Base-by-base conservation (phyloP, 2,113 vertebrate genomes). In the Irena cyanogastra region DNA sequence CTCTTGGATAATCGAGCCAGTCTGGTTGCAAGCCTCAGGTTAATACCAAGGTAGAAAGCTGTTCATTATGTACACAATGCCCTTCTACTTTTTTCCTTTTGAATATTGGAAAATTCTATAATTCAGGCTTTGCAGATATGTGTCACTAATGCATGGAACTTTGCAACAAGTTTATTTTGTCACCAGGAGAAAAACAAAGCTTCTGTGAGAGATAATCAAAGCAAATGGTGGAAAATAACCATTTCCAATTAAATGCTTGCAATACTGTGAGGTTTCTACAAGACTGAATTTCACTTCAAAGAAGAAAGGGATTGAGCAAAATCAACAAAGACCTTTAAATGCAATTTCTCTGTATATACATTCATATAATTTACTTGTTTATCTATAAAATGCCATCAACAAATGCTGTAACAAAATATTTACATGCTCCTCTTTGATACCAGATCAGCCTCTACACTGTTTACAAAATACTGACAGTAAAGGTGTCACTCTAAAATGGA, bases 401-500 rank as follows among this genome's bases (percentile, higher is more conserved):
- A 75, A 80, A 41, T 70, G 18, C 37, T 77, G 19, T 63, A 61
- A 37, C 30, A 77, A 89, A 91, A 37, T 54, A 41, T 49, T 90
- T 80, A 72, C 19, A 41, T 39, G 41, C 6, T 71, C 5, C 30
- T 49, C 74, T 85, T 83, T 81, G 79, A 56, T 66, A 74, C 15
- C 39, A 56, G 64, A 35, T 74, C 52, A 56, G n/a, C n/a, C 30
- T 81, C 64, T 70, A 63, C 18, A 24, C 45, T 88, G 35, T 95
- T 95, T 87, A 86, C 82, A 75, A 92, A 93, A 93, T 64, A 66
- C 8, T 59, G 50, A 31, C 39, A 68, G 85, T 77, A 64, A 81
- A 92, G 80, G 72, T 90, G 61, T 96, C 69, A 45, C 35, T 97
- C 35, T 41, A n/a, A 68, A 96, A 68, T 68, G 83, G n/a, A 68